These are phyloP conservation scores for Apis mellifera DNA, from an alignment of 1,140 invertebrate species.

Conservation along the genomic window DNA sequence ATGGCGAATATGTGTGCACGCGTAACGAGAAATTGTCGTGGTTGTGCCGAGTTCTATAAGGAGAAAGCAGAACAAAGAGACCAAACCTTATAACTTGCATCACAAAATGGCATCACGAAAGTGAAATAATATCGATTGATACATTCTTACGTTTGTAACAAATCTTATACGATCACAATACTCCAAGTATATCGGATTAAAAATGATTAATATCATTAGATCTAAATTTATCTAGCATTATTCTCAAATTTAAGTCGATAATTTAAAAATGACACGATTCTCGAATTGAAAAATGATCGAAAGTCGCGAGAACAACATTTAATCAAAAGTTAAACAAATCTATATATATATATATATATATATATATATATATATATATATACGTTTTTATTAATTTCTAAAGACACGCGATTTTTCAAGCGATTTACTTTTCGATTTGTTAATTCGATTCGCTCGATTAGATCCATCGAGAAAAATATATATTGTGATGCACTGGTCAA, in stretches of 20 bases:
- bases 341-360: neutral
- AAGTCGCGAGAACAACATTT: slow-evolving; percentile 18
- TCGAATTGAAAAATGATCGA: neutral
- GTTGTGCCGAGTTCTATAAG: neutral
- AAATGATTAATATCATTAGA: too few relatives aligned
- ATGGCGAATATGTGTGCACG: slow-evolving; percentile 11
- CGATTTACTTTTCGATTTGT: neutral
- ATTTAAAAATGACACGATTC: neutral
- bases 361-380: neutral
- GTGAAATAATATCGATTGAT: neutral
- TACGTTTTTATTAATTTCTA: neutral
- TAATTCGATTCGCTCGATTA: slow-evolving; percentile 2
- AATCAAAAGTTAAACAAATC: neutral
- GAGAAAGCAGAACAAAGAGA: slow-evolving; percentile 50
- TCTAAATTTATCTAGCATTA: too few relatives aligned
- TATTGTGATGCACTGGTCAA: slow-evolving; percentile 5
- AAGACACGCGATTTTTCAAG: neutral
- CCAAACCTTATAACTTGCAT: neutral
- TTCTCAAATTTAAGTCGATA: too few relatives aligned
- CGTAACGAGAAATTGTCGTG: slow-evolving; percentile 42
- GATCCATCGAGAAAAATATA: neutral
- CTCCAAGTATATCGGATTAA: too few relatives aligned
- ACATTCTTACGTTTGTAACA: too few relatives aligned
- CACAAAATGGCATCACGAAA: neutral
- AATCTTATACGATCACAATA: too few relatives aligned